Evolutionary conservation across 2,113 vertebrate species (phyloP).

Genomic region (Proteles cristata): DNA sequence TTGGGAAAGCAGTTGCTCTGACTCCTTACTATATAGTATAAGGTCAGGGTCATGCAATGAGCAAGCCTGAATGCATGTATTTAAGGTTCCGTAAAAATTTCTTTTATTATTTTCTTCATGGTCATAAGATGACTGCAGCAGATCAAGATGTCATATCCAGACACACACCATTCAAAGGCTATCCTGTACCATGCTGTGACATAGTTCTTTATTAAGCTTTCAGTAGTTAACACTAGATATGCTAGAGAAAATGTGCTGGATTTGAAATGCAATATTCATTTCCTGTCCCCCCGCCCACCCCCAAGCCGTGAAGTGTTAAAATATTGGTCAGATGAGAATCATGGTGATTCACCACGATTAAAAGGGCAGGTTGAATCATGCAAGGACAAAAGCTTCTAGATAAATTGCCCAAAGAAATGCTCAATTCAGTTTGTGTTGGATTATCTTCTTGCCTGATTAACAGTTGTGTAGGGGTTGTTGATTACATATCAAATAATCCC

Average conservation of each 20-base stretch:
- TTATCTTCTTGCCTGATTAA: neutral
- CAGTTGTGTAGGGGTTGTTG: neutral
- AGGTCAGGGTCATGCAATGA: neutral
- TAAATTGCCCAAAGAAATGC: neutral
- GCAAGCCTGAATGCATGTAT: neutral
- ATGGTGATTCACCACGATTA: neutral
- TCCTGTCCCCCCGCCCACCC: too few species aligned
- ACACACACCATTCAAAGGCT: neutral
- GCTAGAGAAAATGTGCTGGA: neutral
- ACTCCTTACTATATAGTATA: neutral
- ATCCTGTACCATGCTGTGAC: neutral
- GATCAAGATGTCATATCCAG: neutral
- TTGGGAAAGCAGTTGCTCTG: neutral
- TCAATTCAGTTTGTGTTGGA: neutral
- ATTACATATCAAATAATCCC: neutral
- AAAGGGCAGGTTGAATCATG: neutral
- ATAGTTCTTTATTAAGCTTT: neutral
- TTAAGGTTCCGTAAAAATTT: neutral
- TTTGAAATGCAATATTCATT: neutral
- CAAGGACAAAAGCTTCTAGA: neutral
- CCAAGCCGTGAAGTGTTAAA: neutral
- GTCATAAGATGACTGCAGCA: neutral
- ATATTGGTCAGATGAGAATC: neutral
- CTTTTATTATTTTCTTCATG: neutral
- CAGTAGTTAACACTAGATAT: neutral